phyloP scores from a whole-genome alignment of 2,888 invertebrate genomes.

The Ochlodes sylvanus region DNA sequence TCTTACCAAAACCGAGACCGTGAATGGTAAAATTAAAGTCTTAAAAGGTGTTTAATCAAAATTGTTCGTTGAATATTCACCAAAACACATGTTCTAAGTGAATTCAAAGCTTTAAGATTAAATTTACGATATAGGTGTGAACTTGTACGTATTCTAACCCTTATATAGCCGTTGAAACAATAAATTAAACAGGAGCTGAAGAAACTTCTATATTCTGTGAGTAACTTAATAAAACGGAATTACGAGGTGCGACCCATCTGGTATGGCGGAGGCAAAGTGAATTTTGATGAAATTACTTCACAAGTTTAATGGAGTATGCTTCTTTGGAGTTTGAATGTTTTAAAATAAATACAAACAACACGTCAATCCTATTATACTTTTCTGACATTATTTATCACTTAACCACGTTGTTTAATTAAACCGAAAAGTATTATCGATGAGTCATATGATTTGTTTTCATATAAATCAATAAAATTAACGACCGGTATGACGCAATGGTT shows the following conservation, averaged over 20 bases:
- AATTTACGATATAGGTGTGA: conserved; percentile 7
- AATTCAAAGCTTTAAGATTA: conserved; percentile 14
- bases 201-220: conserved; percentile 72
- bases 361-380: conserved; percentile 41
- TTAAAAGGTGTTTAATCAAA: no score
- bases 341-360: conserved; percentile 36
- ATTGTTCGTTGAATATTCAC: not conserved
- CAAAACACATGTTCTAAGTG: conserved; percentile 13
- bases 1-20: no score
- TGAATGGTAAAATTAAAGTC: no score
- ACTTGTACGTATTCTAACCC: conserved; percentile 17
- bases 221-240: conserved; percentile 79
- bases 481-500: no score
- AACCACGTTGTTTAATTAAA: not conserved
- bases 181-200: conserved; percentile 49
- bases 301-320: conserved; percentile 77
- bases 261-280: conserved; percentile 74
- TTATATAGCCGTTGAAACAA: conserved; percentile 36
- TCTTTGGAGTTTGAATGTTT: conserved; percentile 50
- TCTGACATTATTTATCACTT: conserved; percentile 8
- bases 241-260: conserved; percentile 77
- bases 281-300: conserved; percentile 79
- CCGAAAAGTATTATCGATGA: not conserved
- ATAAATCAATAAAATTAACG: no score
- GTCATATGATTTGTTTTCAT: no score